These are phyloP conservation scores for Hyles euphorbiae DNA, from an alignment of 1,140 invertebrate genomes.

Conservation along the genomic window DNA sequence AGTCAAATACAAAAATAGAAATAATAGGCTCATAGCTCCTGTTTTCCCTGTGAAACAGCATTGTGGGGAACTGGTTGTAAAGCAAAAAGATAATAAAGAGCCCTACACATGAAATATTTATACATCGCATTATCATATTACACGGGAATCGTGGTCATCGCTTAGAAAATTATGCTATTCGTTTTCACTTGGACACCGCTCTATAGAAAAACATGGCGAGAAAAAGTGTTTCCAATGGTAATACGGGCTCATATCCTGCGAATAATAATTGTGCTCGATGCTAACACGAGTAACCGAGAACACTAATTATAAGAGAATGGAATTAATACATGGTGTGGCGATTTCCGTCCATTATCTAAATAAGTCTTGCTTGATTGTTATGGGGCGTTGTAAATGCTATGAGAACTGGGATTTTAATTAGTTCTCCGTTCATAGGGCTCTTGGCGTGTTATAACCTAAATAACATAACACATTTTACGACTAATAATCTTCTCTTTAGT, in stretches of 20 bases:
- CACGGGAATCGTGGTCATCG: constrained; percentile 68
- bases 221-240: constrained; percentile 9
- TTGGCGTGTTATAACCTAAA: too few species aligned
- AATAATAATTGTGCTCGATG: background rate
- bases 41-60: constrained; percentile 48
- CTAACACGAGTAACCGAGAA: background rate
- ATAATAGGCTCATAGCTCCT: constrained; percentile 38
- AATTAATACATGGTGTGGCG: too few species aligned
- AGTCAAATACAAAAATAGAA: constrained; percentile 27
- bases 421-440: too few species aligned
- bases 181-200: constrained; percentile 60
- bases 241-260: constrained; percentile 9
- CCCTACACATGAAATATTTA: constrained; percentile 71
- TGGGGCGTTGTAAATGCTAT: too few species aligned
- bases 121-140: constrained; percentile 74
- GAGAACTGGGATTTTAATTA: too few species aligned
- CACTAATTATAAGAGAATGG: too few species aligned
- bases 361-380: too few species aligned
- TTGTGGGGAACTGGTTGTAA: constrained; percentile 56
- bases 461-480: too few species aligned
- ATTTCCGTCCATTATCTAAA: too few species aligned
- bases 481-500: too few species aligned
- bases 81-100: constrained; percentile 63
- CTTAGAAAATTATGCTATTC: constrained; percentile 69
- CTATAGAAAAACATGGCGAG: constrained; percentile 25